These are phyloP conservation scores for Heteromurus nitidus DNA, from an alignment of 2,888 invertebrate species.

Conservation along the genomic window DNA sequence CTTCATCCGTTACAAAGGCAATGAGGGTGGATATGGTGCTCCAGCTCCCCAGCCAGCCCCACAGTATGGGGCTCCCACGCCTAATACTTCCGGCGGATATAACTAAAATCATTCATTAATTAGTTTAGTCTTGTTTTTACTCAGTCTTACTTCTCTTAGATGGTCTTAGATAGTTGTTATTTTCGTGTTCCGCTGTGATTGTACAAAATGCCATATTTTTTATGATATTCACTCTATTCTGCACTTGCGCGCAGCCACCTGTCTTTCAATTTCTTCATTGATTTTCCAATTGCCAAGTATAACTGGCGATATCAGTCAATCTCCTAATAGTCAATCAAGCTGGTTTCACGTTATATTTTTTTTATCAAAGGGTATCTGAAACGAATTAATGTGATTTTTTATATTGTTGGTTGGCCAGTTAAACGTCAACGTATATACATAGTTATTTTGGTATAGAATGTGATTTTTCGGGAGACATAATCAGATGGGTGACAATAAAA, in stretches of 20 bases:
- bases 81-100: slow-evolving; percentile 24
- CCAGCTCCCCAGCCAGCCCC: not conserved
- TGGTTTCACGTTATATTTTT: not conserved
- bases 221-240: not conserved
- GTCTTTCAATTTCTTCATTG: not conserved
- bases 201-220: slow-evolving; percentile 35
- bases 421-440: not conserved
- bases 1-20: slow-evolving; percentile 51
- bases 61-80: slow-evolving; percentile 15
- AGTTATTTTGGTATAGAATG: too few species aligned
- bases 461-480: not conserved
- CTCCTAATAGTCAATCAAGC: not conserved
- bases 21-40: slow-evolving; percentile 19
- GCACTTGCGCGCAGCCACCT: not conserved
- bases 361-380: not conserved
- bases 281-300: not conserved
- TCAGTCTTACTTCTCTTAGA: slow-evolving; percentile 3
- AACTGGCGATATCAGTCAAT: not conserved
- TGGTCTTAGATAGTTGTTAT: slow-evolving; percentile 10
- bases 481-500: not conserved
- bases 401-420: not conserved
- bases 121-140: not conserved
- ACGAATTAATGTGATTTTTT: not conserved
- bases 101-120: slow-evolving; percentile 10
- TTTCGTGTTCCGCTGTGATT: slow-evolving; percentile 27